Conservation (phyloP, 2,888 invertebrate species). For the Drosophila limbata region DNA sequence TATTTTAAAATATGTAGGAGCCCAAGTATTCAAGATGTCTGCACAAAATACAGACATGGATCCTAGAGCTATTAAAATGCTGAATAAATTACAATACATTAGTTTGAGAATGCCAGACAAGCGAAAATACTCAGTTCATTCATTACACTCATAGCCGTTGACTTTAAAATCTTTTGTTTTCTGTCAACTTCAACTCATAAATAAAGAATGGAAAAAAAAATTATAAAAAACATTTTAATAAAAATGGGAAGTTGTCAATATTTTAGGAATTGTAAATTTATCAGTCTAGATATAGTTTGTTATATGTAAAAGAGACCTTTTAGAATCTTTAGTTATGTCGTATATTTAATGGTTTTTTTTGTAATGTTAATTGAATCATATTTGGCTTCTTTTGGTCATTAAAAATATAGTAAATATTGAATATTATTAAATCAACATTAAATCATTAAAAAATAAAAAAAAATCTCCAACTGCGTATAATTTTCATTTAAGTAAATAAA, state of each 20-base stretch:
- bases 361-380: too few species aligned
- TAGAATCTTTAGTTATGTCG: too few species aligned
- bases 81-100: conserved; percentile 44
- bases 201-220: background rate
- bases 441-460: background rate
- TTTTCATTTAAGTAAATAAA: conserved; percentile 7
- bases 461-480: conserved; percentile 21
- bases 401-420: background rate
- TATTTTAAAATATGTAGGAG: conserved; percentile 27
- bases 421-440: background rate
- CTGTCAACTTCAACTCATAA: background rate
- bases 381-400: background rate
- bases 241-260: too few species aligned
- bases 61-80: conserved; percentile 19
- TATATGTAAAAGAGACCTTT: too few species aligned
- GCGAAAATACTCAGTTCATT: conserved; percentile 35
- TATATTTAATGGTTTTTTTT: too few species aligned
- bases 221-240: background rate
- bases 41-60: conserved; percentile 27
- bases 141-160: conserved; percentile 9
- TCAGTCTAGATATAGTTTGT: too few species aligned
- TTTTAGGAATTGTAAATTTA: too few species aligned
- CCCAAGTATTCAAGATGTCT: conserved; percentile 42
- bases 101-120: conserved; percentile 21
- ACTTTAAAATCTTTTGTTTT: background rate